Evolutionary conservation across 2,888 invertebrate genomes (phyloP), one percentile per base, ranked within the genome.

Genomic region (Pseudococcus jackbeardsleyi): DNA sequence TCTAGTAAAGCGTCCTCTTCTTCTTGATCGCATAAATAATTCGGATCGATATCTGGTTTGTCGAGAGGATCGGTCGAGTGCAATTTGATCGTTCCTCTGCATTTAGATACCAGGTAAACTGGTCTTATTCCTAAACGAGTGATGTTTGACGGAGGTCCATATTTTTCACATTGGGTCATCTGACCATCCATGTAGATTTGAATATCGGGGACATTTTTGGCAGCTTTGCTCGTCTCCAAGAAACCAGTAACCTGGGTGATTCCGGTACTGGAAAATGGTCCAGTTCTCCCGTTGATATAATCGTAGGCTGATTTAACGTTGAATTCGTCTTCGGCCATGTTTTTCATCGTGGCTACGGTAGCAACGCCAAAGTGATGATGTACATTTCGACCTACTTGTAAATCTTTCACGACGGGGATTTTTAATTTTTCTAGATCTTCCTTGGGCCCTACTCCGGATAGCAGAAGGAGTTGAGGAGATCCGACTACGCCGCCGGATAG

Each of bases 401-500:
- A 90, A 90, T 93, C 92, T 59, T 89, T 91, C 3, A 93, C 89
- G 0, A 92, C 91, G 0, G 92, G 90, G 87, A 93, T 93, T 0
- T 92, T 91, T 89, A 93, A 90, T 54, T 92, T 90, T 7, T 91
- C 90, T 89, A 95, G 92, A 88, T 93, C 92, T 0, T 93, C 91
- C 85, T 91, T 91, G 0, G 94, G 94, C 0, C 94, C 94, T 12
- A 95, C 92, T 0, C 95, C 95, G 0, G 95, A 95, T 17, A 95
- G 91, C 94, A 95, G 93, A 72, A 96, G 91, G 6, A 96, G 90
- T 90, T 95, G 95, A 0, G 95, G 94, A 1, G 94, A 93, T 90
- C 93, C 94, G 85, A 95, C 92, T 3, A 94, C 92, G 6, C 95
- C 95, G 0, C 93, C 94, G 12, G 94, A 93, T 7, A 96, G 90